A percentile compares a stretch with the other conserved stretches of the same genome.
phyloP scores from a whole-genome alignment of 1,140 invertebrate genomes.

The Trypoxylus dichotomus region DNA sequence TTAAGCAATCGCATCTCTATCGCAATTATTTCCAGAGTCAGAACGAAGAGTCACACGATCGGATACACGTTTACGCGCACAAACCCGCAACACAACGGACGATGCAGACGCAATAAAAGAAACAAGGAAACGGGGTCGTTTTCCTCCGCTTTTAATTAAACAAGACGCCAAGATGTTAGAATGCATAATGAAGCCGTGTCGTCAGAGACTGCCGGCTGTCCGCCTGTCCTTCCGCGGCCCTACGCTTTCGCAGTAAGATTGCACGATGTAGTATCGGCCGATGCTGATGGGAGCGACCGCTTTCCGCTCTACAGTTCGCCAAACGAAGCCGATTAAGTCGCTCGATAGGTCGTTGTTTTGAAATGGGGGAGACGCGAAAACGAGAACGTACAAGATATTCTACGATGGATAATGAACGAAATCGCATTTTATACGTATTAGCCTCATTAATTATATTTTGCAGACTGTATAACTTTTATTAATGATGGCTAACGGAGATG shows the following conservation, averaged over 20 bases:
- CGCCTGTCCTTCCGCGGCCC: background rate
- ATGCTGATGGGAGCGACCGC: background rate
- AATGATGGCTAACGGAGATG: conserved; percentile 19
- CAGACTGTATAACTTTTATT: conserved; percentile 34
- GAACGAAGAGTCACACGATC: no score
- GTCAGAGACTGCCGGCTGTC: conserved; percentile 25
- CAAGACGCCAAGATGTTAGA: conserved; percentile 32
- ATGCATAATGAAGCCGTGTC: conserved; percentile 36
- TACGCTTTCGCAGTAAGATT: background rate
- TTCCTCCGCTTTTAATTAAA: conserved; percentile 31
- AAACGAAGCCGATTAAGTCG: conserved; percentile 39
- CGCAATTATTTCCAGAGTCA: no score
- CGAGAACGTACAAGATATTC: conserved; percentile 13
- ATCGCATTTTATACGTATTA: conserved; percentile 28
- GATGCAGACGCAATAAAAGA: background rate
- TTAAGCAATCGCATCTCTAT: no score
- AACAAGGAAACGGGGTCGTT: background rate
- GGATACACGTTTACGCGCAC: no score
- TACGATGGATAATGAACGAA: background rate
- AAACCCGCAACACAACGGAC: background rate
- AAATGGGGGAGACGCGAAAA: background rate
- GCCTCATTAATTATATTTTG: conserved; percentile 35
- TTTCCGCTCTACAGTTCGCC: conserved; percentile 21
- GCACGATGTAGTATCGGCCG: background rate
- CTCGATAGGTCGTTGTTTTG: background rate